Evolutionary conservation across 2,113 vertebrate species (phyloP), one percentile per base, ranked within the genome.

Genomic region (Anthoscopus minutus): DNA sequence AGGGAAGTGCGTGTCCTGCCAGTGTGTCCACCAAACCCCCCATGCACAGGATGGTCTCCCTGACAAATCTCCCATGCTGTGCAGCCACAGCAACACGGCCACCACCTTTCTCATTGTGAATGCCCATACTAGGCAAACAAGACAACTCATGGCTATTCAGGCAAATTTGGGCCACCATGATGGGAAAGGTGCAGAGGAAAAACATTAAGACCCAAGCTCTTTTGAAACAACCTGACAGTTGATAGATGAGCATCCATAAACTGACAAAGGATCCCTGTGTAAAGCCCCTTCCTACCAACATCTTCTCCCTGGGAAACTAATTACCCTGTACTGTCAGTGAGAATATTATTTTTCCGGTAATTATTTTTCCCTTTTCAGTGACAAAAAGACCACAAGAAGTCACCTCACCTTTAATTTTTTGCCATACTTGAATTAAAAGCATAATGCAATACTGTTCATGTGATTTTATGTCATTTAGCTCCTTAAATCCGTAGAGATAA

Each of bases 201-300:
- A 98, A 98, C 98, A 98, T 97, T 96, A 97, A 96, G 96, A 97
- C 94, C 72, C 37, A 5, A 93, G 93, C 89, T 97, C 96, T 97
- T 98, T 98, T 98, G 98, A 98, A 98, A 98, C 93, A 86, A 82
- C 57, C 95, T 98, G 98, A 98, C 98, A 98, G 97, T 93, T 99
- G 98, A 99, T 83, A 97, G 98, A 99, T 98, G 98, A 98, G 97
- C 95, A 93, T 97, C 98, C 96, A 98, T 98, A 98, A 98, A 98
- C 98, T 93, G 97, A 98, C 97, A 98, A 98, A 98, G 96, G 94
- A 95, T 97, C 95, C 96, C 97, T 98, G 95, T 98, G 97, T 97
- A 97, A 97, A 97, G 95, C 88, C 91, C 90, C 96, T 94, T 86
- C 91, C 94, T 95, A 95, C 94, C 86, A 95, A 94, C 10, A 11